Evolutionary conservation across 1,140 invertebrate species (phyloP), one percentile per base, ranked within the genome.

Genomic region (Anthonomus grandis): DNA sequence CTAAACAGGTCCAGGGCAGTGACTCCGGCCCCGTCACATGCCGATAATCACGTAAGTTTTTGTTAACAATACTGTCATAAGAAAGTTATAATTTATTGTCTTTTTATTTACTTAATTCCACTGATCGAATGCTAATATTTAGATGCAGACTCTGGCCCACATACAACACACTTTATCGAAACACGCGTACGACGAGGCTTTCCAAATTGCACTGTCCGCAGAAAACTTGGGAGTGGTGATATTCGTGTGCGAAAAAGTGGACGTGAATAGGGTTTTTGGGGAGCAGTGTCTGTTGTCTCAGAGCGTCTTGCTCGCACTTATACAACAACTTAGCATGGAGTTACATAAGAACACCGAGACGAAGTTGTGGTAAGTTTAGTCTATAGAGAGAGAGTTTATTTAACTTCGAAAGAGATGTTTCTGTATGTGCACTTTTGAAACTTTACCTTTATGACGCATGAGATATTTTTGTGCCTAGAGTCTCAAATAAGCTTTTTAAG

Each of bases 241-340:
- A 60, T 85, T 85, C 60, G 85, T 91, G 2, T 93, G 93, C 71
- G 86, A 93, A 57, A 82, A 82, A 56, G 89, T 90, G 2, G 86
- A 91, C 67, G 84, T 86, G 0, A 76, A 81, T 5, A 78, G 82
- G 59, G 84, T 95, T 12, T 95, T 97, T 76, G 74, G 81, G 44
- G 71, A 66, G 5, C 81, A 84, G 1, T 89, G 85, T 70, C 79
- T 83, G 10, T 75, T 93, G 10, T 84, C 86, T 48, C 92, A 94
- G 68, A 88, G 89, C 62, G 91, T 95, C 31, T 78, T 97, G 45
- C 76, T 97, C 21, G 95, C 93, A 0, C 79, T 97, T 2, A 90
- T 97, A 60, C 92, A 95, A 73, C 94, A 97, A 71, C 81, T 97
- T 2, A 89, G 91, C 3, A 86, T 89, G 1, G 91, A 96, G 72